phyloP scores from a whole-genome alignment of 64 coral and sea anemone species.

The Astreopora myriophthalma region DNA sequence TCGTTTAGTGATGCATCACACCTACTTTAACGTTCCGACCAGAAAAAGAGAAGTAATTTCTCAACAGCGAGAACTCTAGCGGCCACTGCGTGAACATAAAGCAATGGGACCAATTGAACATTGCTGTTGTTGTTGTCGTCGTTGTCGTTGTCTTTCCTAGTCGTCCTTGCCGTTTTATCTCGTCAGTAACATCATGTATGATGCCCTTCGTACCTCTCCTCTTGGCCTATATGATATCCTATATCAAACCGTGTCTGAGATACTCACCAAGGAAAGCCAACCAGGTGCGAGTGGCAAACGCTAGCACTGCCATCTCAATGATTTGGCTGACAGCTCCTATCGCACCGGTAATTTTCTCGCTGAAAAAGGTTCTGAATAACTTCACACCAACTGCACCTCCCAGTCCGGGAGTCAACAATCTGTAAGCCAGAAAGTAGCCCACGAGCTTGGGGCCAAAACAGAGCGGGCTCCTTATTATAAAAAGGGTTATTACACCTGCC shows the following conservation, averaged over 20 bases:
- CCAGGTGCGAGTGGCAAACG: conserved; percentile 29
- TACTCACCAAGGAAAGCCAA: conserved; percentile 73
- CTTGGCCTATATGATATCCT: neutral
- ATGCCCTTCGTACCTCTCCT: neutral
- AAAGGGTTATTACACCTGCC: conserved; percentile 41
- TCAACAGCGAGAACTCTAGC: too few relatives aligned
- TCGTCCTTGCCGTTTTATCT: too few relatives aligned
- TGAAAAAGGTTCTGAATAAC: conserved; percentile 52
- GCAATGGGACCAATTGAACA: too few relatives aligned
- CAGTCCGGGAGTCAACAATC: conserved; percentile 40
- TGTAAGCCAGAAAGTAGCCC: conserved; percentile 75
- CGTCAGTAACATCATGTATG: neutral
- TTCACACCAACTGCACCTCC: conserved; percentile 83
- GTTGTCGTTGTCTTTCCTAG: neutral
- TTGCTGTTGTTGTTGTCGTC: neutral
- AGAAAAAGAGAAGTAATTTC: too few relatives aligned
- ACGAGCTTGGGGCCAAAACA: conserved; percentile 81
- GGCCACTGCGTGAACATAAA: too few relatives aligned
- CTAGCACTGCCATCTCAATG: neutral
- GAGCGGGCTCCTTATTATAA: conserved; percentile 75
- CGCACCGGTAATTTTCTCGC: conserved; percentile 28
- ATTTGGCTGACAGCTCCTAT: conserved; percentile 60
- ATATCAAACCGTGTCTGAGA: neutral
- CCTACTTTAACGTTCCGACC: too few relatives aligned
- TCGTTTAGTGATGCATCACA: too few relatives aligned